Base-by-base conservation (phyloP, 1,140 invertebrate species). In the Aphaenogaster rudis region DNA sequence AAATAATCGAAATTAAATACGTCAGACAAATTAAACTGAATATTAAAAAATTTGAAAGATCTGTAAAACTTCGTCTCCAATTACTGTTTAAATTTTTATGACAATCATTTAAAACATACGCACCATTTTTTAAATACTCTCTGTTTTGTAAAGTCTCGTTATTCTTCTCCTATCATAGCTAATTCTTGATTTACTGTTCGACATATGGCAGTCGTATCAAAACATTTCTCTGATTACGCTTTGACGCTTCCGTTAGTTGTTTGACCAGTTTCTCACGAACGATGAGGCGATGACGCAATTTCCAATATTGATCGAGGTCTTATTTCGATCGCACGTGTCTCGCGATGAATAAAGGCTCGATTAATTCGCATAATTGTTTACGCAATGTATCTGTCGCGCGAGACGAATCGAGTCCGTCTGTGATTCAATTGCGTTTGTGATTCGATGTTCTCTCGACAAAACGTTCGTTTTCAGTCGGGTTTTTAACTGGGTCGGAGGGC, bases 181-280 rank as follows among this genome's bases (percentile, higher is more conserved):
- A 36, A 64, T 2, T 42, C 33, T 78, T 36, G 13, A n/a, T 17
- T 45, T 15, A 4, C 28, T 63, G 3, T 48, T 48, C 15, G 11
- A 33, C 39, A 64, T n/a, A n/a, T 57, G 36, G 11, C 39, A 42
- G 45, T 79, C 17, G 3, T 57, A 8, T 42, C 13, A 33, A 52
- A 45, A n/a, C 9, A 42, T 48, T 81, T 54, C 17, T 48, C 28
- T 7, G 7, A 52, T 80, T 69, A 52, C 45, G 48, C 45, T 66
- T 66, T 66, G 21, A 79, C 15, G 3, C 13, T 81, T 54, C 21
- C 45, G 33, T 69, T 28, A 54, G 21, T 80, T 54, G 21, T 57
- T 81, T 57, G 50, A 57, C 0, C 11, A 33, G 11, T 71, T 45
- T 71, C 33, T 42, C 50, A 13, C 9, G 15, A 81, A 54, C 15